phyloP scores from a whole-genome alignment of 2,113 vertebrate genomes.

The Brienomyrus brachyistius region DNA sequence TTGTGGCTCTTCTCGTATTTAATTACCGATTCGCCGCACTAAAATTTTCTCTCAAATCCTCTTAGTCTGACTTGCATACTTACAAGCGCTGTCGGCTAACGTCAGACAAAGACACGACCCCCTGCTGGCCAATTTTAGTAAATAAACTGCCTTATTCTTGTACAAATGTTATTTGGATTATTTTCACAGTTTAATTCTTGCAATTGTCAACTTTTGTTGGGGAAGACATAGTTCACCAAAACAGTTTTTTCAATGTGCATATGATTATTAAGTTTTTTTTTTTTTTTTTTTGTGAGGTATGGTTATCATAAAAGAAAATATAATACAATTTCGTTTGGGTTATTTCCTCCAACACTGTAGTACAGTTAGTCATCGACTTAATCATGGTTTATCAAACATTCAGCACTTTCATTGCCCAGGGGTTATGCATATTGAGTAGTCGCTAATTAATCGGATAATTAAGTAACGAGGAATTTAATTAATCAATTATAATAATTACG shows the following conservation, averaged over 20 bases:
- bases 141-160: neutral
- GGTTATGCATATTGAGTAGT: slow-evolving; percentile 6
- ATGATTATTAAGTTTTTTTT: slow-evolving; percentile 75
- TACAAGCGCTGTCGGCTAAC: neutral
- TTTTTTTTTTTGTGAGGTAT: neutral
- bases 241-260: neutral
- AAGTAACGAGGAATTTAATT: neutral
- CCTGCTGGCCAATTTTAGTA: neutral
- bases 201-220: slow-evolving; percentile 45
- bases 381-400: slow-evolving; percentile 3
- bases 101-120: neutral
- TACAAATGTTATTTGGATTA: neutral
- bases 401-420: slow-evolving; percentile 5
- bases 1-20: neutral
- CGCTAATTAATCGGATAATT: slow-evolving; percentile 3
- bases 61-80: neutral
- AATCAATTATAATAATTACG: slow-evolving; percentile 9
- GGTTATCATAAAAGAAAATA: neutral
- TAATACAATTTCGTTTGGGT: neutral
- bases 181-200: neutral
- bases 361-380: neutral
- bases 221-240: slow-evolving; percentile 36
- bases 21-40: neutral
- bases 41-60: neutral
- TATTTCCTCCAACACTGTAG: neutral